Base-by-base conservation (phyloP, 2,888 invertebrate genomes). In the Lasioglossum lativentre region DNA sequence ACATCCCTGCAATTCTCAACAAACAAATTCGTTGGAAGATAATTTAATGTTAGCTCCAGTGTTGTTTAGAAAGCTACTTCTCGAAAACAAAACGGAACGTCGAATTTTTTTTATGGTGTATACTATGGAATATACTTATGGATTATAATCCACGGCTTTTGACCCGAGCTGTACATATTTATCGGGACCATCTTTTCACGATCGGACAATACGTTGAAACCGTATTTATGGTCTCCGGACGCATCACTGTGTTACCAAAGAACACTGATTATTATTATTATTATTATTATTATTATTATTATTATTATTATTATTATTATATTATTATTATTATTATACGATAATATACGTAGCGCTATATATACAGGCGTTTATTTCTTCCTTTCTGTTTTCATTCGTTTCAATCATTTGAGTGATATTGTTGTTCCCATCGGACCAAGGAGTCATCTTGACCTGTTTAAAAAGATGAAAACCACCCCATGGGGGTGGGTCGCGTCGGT, bases 191-290 rank as follows among this genome's bases (percentile, higher is more conserved):
- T 93, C 92, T 92, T 93, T 92, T 94, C 93, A 93, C 92, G 92
- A 93, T 93, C 90, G 90, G 92, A 94, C 91, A 91, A 92, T 92
- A 90, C 90, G 92, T 86, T 82, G 86, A 88, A 89, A 86, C 63
- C 90, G 92, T 90, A 90, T 91, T 93, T 89, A 92, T 92, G 93
- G 93, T 94, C 91, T 92, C 92, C 90, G 90, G 91, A 93, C 91
- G 92, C 93, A 93, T 94, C 93, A 93, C 93, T 93, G 93, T 93
- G 93, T 94, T 94, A 95, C 95, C 95, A 95, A 95, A 95, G 95
- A 95, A 94, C 92, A 93, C 90, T 88, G 85, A 90, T 92, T 90
- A 89, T 91, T 90, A 87, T 84, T 84, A 70, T 30, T 63, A 63
- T 63, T 59, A 63, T 27, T 59, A 59, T 27, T 59, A 59, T 59